phyloP scores from a whole-genome alignment of 2,888 invertebrate genomes.

The Thereva unica region DNA sequence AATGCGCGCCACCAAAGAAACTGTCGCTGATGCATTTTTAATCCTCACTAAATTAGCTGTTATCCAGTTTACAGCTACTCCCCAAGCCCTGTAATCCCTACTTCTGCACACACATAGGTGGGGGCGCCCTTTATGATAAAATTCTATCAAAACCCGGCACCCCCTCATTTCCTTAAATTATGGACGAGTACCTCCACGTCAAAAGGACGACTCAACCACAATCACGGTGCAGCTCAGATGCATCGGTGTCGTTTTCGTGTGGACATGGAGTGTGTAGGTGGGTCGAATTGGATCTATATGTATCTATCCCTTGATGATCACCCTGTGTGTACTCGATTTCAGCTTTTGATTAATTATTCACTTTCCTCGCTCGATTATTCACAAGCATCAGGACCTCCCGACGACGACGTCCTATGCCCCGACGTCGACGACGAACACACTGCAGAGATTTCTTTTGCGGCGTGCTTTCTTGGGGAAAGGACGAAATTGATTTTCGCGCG shows the following conservation, averaged over 20 bases:
- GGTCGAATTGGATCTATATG: no score
- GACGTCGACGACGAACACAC: constrained; percentile 19
- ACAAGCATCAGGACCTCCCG: background rate
- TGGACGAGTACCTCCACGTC: constrained; percentile 23
- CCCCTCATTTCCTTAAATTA: constrained; percentile 5
- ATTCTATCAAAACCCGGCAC: background rate
- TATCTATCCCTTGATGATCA: no score
- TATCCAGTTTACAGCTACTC: constrained; percentile 17
- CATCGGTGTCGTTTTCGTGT: no score
- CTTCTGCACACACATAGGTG: background rate
- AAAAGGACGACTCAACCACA: background rate
- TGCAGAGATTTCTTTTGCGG: constrained; percentile 13
- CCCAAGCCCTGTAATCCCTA: background rate
- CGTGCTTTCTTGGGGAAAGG: constrained; percentile 13
- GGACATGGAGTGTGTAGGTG: no score
- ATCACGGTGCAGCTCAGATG: no score
- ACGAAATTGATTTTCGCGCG: constrained; percentile 27
- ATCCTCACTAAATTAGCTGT: constrained; percentile 19
- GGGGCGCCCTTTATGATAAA: background rate
- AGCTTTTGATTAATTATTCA: constrained; percentile 35
- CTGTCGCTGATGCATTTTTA: constrained; percentile 17
- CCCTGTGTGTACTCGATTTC: background rate
- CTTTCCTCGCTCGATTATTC: constrained; percentile 32
- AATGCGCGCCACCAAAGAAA: constrained; percentile 40
- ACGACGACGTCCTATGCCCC: background rate